Base-by-base conservation (phyloP, 2,113 vertebrate species). In the Dolichallabes microphthalmus region DNA sequence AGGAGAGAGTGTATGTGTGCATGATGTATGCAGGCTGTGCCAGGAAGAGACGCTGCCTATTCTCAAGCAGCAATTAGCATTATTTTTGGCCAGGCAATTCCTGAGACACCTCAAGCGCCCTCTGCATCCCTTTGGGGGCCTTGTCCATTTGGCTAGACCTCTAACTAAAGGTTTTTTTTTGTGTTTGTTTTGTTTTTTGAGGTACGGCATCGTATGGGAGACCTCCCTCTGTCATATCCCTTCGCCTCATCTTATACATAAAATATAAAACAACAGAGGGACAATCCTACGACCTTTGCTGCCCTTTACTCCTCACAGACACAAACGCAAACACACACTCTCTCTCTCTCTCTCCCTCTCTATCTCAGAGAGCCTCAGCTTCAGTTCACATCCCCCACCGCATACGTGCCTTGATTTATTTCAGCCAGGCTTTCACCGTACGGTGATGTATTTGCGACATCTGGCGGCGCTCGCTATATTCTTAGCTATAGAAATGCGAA, bases 361-460 rank as follows among this genome's bases (percentile, higher is more conserved):
- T 80, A 74, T 91, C 87, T 87, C 39, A 85, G 89, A 88, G 39
- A 81, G 71, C 61, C 90, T 92, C 84, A 92, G 91, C 78, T 53
- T 92, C 91, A 63, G 88, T 88, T 94, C 94, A 91, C 94, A 92
- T 93, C 94, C 94, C 92, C 94, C 92, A 92, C 92, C 89, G 85
- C 89, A 91, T 95, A 94, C 93, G 94, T 94, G 94, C 92, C 71
- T 92, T 91, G 93, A 93, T 93, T 95, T 92, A 91, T 91, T 96
- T 96, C 96, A 96, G 94, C 95, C 94, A 93, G 92, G 89, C 94
- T 93, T 91, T 80, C 89, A 93, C 94, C 95, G 92, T 96, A 96
- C 94, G 94, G 94, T 92, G 95, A 98, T 96, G 95, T 94, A 96
- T 98, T 97, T 99, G 98, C 97, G 97, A 99, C 98, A 99, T 99